phyloP scores from a whole-genome alignment of 2,888 invertebrate genomes.

The Ariolimax columbianus region DNA sequence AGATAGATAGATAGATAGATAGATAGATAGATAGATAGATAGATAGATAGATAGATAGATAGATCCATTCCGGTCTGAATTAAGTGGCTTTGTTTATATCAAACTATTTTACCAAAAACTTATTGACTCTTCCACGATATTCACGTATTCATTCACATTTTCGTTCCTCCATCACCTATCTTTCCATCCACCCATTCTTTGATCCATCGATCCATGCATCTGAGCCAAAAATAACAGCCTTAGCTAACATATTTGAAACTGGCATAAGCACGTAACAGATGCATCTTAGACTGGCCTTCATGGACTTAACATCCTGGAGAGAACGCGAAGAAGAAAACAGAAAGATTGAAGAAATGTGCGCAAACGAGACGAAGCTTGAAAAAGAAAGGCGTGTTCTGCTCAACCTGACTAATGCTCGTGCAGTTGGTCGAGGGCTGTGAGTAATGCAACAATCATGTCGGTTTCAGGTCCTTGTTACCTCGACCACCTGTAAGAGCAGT shows the following conservation, averaged over 20 bases:
- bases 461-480: neutral
- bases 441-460: neutral
- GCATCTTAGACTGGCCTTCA: neutral
- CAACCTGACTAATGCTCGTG: neutral
- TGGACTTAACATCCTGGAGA: neutral
- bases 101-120: no score
- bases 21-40: neutral
- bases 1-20: neutral
- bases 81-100: no score
- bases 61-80: neutral
- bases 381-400: neutral
- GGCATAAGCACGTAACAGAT: neutral
- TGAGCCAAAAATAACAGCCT: neutral
- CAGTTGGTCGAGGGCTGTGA: conserved; percentile 4
- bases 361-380: neutral
- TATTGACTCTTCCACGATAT: no score
- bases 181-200: neutral
- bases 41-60: neutral
- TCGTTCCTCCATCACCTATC: neutral
- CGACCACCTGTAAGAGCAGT: conserved; percentile 24
- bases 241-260: neutral
- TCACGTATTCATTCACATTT: no score
- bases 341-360: neutral
- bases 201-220: neutral
- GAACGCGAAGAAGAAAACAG: neutral